These are phyloP conservation scores for Heliconius nattereri DNA, from an alignment of 1,140 invertebrate genomes.

Conservation along the genomic window DNA sequence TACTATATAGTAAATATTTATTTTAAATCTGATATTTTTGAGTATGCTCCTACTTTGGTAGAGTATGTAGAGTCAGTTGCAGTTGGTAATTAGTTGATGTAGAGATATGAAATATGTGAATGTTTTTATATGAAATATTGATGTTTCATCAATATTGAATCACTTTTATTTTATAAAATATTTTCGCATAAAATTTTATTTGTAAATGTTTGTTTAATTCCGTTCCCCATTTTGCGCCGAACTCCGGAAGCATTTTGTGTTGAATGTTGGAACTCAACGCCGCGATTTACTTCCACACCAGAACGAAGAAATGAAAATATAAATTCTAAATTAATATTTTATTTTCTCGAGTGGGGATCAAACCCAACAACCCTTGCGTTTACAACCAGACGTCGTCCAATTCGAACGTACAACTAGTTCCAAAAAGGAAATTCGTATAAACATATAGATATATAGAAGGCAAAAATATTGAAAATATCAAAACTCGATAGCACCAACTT, in stretches of 20 bases:
- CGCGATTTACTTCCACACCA: no score
- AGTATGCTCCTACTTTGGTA: background rate
- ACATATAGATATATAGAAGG: background rate
- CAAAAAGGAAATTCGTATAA: no score
- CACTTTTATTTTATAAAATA: background rate
- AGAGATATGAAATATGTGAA: background rate
- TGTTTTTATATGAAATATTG: background rate
- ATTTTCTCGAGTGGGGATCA: background rate
- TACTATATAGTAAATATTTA: background rate
- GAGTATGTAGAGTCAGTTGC: slow-evolving; percentile 15
- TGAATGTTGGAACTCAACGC: no score
- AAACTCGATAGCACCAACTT: background rate
- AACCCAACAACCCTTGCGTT: background rate
- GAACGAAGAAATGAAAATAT: no score
- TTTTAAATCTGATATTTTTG: slow-evolving; percentile 11
- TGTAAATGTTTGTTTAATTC: no score
- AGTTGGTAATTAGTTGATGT: background rate
- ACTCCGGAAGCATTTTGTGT: no score
- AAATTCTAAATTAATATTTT: no score
- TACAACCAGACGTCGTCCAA: no score
- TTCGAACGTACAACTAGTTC: no score
- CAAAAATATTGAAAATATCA: background rate
- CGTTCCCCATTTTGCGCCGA: no score
- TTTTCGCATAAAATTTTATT: background rate
- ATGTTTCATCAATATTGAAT: background rate